Evolutionary conservation across 1,140 invertebrate genomes (phyloP), one percentile per base, ranked within the genome.

Genomic region (Lysiphlebus fabarum): DNA sequence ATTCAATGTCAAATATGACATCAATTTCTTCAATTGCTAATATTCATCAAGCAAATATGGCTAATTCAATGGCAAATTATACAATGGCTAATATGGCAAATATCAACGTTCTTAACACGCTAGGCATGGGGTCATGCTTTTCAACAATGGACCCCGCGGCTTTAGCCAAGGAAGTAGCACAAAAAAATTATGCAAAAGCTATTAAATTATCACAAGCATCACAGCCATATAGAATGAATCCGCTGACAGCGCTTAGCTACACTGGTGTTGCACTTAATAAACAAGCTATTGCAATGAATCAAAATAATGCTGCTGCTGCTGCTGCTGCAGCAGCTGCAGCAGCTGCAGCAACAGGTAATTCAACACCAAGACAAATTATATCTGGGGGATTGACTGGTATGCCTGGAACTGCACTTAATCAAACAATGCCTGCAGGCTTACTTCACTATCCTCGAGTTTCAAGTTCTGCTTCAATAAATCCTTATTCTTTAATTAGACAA

Each of bases 231-330:
- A 74, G 70, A 41, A 69, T 79, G 33, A 78, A 74, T 56, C 80
- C 81, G 12, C 72, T 86, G 7, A 83, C 85, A 65, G 86, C 88
- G 9, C 81, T 89, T 12, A 87, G 86, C 66, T 92, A 92, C 78
- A 90, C 90, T 38, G 90, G 90, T 53, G 86, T 91, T 38, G 84
- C 89, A 6, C 77, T 90, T 7, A 90, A 90, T 67, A 85, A 85
- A 58, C 84, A 85, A 62, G 79, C 82, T 6, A 67, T 85, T 42
- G 70, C 73, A 6, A 69, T 81, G 45, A 63, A 65, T 59, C 49
- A 49, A 34, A 61, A 58, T 64, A 14, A 51, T 12, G 65, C 63
- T 41, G 62, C 59, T 61, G 59, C 76, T 72, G 59, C 67, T 50
- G 67, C 63, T 8, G 66, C 72, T 66, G 70, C 77, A 68, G 76